Evolutionary conservation across 1,140 invertebrate species (phyloP).

Genomic region (Zaprionus gabonicus): DNA sequence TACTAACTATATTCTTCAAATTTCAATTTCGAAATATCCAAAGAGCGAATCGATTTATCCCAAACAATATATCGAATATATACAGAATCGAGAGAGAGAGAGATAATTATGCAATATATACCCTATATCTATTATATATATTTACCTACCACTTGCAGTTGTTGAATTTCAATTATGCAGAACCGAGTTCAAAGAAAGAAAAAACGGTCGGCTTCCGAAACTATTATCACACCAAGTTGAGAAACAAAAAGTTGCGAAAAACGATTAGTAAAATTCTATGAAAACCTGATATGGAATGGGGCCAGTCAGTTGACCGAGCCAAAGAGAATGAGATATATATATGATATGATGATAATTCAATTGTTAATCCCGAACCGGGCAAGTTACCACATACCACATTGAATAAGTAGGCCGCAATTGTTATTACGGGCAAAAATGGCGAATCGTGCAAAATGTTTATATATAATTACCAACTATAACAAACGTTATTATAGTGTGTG

Average conservation of each 20-base stretch:
- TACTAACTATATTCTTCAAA: constrained; percentile 18
- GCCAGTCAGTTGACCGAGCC: constrained; percentile 12
- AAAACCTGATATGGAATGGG: constrained; percentile 13
- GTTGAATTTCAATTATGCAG: constrained; percentile 71
- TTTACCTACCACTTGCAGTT: constrained; percentile 66
- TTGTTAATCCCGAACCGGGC: constrained; percentile 45
- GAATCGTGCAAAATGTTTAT: constrained; percentile 1
- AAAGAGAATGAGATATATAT: neutral
- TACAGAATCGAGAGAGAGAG: constrained; percentile 7
- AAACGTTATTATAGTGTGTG: constrained; percentile 34
- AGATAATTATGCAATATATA: constrained; percentile 48
- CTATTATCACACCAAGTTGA: constrained; percentile 53
- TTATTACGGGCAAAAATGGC: neutral
- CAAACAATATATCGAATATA: constrained; percentile 10
- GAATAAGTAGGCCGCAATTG: neutral
- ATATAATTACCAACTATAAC: constrained; percentile 42
- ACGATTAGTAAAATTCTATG: constrained; percentile 70
- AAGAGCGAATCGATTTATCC: constrained; percentile 5
- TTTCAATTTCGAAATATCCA: constrained; percentile 22
- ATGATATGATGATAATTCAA: constrained; percentile 38
- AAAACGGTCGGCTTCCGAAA: constrained; percentile 47
- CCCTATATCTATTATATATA: constrained; percentile 45
- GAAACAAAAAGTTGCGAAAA: constrained; percentile 69
- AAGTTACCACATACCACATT: neutral
- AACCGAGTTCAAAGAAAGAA: constrained; percentile 43